Conservation (phyloP, 2,113 vertebrate species). For the Xerus inauris region DNA sequence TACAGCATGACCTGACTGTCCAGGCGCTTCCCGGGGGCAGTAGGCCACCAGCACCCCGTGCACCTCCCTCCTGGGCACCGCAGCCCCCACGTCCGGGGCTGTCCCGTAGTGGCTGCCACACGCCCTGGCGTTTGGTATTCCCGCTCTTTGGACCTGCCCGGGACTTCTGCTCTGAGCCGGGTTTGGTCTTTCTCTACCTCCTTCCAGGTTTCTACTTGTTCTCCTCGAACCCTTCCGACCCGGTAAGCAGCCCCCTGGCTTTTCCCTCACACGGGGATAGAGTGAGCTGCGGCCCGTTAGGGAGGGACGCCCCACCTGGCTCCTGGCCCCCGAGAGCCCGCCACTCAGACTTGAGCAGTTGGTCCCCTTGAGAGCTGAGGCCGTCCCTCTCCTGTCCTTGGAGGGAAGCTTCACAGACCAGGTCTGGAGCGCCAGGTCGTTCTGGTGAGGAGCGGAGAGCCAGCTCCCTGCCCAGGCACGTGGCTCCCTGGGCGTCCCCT, state of each 20-base stretch:
- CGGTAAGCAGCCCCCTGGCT: slow-evolving; percentile 92
- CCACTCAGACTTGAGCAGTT: not conserved
- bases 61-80: not conserved
- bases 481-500: not conserved
- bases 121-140: too few relatives aligned
- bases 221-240: slow-evolving; percentile 94
- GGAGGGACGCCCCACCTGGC: not conserved
- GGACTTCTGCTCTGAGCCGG: not conserved
- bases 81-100: rapidly evolving
- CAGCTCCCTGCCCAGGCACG: not conserved
- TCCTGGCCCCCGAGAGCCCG: not conserved
- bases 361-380: not conserved
- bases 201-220: slow-evolving; percentile 96
- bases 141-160: not conserved
- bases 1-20: rapidly evolving
- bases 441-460: not conserved
- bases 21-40: not conserved
- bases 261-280: not conserved
- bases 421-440: not conserved
- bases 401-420: not conserved
- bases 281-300: rapidly evolving
- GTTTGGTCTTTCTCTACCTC: not conserved
- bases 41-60: rapidly evolving
- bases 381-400: not conserved
- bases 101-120: too few relatives aligned